Evolutionary conservation across 2,113 vertebrate species (phyloP).

Genomic region (Varanus komodoensis): DNA sequence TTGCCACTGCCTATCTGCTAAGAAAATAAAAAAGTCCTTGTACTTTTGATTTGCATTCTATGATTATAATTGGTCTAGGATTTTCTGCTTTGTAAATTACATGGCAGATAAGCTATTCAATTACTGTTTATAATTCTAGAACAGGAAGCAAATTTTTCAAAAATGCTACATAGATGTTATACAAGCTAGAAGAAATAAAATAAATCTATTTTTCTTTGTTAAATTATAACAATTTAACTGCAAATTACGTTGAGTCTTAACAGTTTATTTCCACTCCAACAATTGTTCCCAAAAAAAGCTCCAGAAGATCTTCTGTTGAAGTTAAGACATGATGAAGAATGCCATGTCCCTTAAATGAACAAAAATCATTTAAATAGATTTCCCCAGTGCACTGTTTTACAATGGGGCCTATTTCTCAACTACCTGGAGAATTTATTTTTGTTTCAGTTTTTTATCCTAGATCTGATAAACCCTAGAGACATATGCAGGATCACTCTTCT

Average conservation of each 20-base stretch:
- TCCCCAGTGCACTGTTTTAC: not conserved
- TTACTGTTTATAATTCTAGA: slow-evolving; percentile 30
- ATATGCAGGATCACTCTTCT: not conserved
- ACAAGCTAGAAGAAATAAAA: not conserved
- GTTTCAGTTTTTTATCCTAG: not conserved
- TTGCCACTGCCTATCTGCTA: not conserved
- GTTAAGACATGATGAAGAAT: not conserved
- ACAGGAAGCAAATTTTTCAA: slow-evolving; percentile 5
- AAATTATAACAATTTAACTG: not conserved
- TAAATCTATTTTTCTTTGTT: not conserved
- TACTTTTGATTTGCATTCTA: slow-evolving; percentile 64
- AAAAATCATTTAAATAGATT: not conserved
- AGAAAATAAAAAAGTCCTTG: slow-evolving; percentile 49
- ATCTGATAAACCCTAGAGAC: not conserved
- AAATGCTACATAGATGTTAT: not conserved
- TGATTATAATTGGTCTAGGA: slow-evolving; percentile 49
- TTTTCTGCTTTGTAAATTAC: slow-evolving; percentile 46
- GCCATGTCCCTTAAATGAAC: not conserved
- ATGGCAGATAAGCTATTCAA: slow-evolving; percentile 44
- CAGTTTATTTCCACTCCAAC: not conserved
- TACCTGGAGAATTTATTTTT: not conserved
- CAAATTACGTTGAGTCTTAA: not conserved
- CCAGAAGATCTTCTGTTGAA: not conserved
- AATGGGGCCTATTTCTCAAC: not conserved
- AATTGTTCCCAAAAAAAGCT: not conserved